These are phyloP conservation scores for Battus philenor DNA, from an alignment of 1,140 invertebrate genomes.

Conservation along the genomic window DNA sequence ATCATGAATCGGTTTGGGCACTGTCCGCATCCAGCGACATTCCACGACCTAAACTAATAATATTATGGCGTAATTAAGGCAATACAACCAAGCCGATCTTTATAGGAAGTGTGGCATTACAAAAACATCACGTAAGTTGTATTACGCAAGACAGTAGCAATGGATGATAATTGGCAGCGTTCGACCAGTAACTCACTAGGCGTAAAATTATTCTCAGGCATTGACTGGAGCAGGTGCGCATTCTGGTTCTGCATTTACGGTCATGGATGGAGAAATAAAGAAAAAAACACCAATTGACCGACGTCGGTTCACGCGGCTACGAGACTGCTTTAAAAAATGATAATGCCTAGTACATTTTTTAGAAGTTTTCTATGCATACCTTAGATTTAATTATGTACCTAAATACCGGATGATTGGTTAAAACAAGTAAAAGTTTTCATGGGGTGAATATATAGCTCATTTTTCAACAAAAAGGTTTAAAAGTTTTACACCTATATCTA, in stretches of 20 bases:
- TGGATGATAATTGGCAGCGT: slow-evolving; percentile 37
- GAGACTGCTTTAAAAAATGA: not conserved
- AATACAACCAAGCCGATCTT: not conserved
- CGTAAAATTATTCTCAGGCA: slow-evolving; percentile 42
- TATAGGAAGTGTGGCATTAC: slow-evolving; percentile 4
- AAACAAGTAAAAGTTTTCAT: too few relatives aligned
- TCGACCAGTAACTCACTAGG: slow-evolving; percentile 31
- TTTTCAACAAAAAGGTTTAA: too few relatives aligned
- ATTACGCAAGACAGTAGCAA: slow-evolving; percentile 39
- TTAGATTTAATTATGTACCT: too few relatives aligned
- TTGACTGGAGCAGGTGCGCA: slow-evolving; percentile 40
- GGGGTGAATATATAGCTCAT: too few relatives aligned
- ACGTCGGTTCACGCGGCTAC: not conserved
- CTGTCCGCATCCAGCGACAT: too few relatives aligned
- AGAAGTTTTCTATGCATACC: too few relatives aligned
- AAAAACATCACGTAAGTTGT: slow-evolving; percentile 7
- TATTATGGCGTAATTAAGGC: too few relatives aligned
- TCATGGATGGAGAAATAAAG: slow-evolving; percentile 31
- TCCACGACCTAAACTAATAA: too few relatives aligned
- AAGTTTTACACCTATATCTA: too few relatives aligned
- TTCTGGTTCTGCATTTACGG: slow-evolving; percentile 28
- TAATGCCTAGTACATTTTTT: not conserved
- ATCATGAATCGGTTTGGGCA: too few relatives aligned
- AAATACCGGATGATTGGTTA: too few relatives aligned
- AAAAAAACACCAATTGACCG: slow-evolving; percentile 12